These are phyloP conservation scores for Apis florea DNA, from an alignment of 1,140 invertebrate species.

Conservation along the genomic window DNA sequence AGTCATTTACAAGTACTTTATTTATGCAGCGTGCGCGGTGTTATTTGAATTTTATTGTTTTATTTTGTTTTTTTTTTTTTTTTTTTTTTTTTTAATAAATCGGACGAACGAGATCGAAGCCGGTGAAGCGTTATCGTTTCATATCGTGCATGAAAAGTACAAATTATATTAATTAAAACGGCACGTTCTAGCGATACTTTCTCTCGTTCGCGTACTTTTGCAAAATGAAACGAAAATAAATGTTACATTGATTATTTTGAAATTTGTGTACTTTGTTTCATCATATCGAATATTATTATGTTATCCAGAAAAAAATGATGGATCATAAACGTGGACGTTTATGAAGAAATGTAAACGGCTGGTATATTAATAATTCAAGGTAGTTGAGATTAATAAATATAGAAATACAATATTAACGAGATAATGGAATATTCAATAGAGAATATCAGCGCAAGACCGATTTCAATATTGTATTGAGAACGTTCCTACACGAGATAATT, in stretches of 20 bases:
- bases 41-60: background rate
- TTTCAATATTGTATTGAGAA: background rate
- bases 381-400: background rate
- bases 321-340: background rate
- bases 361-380: background rate
- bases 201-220: constrained; percentile 9
- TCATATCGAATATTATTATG: background rate
- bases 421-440: constrained; percentile 5
- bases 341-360: background rate
- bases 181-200: constrained; percentile 7
- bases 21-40: constrained; percentile 62
- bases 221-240: constrained; percentile 27
- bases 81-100: background rate
- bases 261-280: background rate
- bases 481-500: background rate
- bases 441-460: background rate
- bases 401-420: background rate
- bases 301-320: background rate
- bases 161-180: constrained; percentile 58
- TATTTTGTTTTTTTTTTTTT: background rate
- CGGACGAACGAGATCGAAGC: background rate
- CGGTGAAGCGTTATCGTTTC: background rate
- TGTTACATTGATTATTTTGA: constrained; percentile 4
- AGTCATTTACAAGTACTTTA: constrained; percentile 71
- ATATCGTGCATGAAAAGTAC: constrained; percentile 49